Evolutionary conservation across 1,140 invertebrate genomes (phyloP), one percentile per base, ranked within the genome.

Genomic region (Pygmarrhopalites habei): DNA sequence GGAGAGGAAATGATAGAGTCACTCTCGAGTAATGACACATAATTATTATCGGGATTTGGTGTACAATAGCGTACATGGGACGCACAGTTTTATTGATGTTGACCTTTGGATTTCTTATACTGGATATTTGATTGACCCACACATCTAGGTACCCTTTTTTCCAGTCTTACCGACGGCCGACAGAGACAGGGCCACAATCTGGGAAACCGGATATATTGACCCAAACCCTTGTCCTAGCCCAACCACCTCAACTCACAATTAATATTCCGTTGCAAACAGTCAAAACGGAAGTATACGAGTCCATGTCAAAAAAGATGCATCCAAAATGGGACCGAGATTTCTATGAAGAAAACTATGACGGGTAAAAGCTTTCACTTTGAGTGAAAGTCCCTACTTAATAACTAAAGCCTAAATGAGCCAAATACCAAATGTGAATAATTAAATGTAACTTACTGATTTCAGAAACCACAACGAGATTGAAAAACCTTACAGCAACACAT

Each of bases 131-230:
- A n/a, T n/a, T n/a, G n/a, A n/a, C n/a, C n/a, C n/a, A n/a, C n/a
- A n/a, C n/a, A n/a, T n/a, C 0, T 19, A 68, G 66, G 44, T 69
- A 69, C 32, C 55, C 68, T 5, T 70, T 70, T 44, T 70, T 69
- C 59, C 58, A 66, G 58, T 35, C 35, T 7, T 52, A 52, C n/a
- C 49, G 49, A 26, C 49, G 49, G 2, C 23, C 19, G 53, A 58
- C 28, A 57, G 64, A 25, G 39, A 64, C 15, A 43, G 61, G 53
- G 23, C 52, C 7, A 60, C 26, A 17, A 41, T 30, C 12, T 15
- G 21, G 46, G 4, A 49, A 58, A 39, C 53, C 64, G 17, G 62
- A 67, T 51, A 21, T 70, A 21, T 35, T 67, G 14, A 66, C 65
- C 3, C 68, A 70, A 55, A 65, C 65, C 19, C 57, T 70, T 23